Evolutionary conservation across 53 echinoderm and acorn worm genomes (phyloP), one percentile per base, ranked within the genome.

Genomic region (Crossaster papposus): DNA sequence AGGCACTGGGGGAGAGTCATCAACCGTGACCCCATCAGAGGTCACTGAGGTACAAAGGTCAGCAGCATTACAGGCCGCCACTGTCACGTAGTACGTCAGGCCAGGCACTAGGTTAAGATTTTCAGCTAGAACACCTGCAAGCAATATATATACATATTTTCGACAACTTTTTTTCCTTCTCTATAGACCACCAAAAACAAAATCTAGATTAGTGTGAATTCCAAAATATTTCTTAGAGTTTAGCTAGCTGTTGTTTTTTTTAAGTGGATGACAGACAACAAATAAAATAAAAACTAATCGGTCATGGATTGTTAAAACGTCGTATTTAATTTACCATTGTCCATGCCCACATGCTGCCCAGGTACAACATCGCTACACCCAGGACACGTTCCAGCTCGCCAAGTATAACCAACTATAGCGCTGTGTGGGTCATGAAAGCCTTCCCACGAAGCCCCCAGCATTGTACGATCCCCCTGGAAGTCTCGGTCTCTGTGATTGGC

Each of bases 1-100:
- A 1, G 79, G 55, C 5, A 83, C 70, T 8, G 92, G 92, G 13
- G 92, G 85, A 4, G 92, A 84, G 29, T 89, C 70, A 65, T 92
- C 92, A 55, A 92, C 44, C 51, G 81, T n/a, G 32, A 92, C 83
- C 32, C 92, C 92, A 84, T 92, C 92, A 51, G 92, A 89, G 23
- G 84, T 92, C 36, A 79, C 89, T 54, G 89, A 83, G 29, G 92
- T 90, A 84, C 92, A 92, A 15, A 92, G 79, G 37, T 85, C 90
- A 55, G 89, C 92, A 32, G 89, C 92, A 77, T 92, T 91, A 28
- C 91, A 91, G 54, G 85, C 64, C 22, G 88, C 81, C 31, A 91
- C 88, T 4, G 91, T 91, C 63, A 77, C 53, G 53, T 89, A 92
- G 77, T 92, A 92, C 28, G 71, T 78, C 34, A 83, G 64, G 20